Percentiles rank a stretch among this genome's conserved stretches.
These are phyloP conservation scores for Cantharis rufa DNA, from an alignment of 2,888 invertebrate species.

Conservation along the genomic window DNA sequence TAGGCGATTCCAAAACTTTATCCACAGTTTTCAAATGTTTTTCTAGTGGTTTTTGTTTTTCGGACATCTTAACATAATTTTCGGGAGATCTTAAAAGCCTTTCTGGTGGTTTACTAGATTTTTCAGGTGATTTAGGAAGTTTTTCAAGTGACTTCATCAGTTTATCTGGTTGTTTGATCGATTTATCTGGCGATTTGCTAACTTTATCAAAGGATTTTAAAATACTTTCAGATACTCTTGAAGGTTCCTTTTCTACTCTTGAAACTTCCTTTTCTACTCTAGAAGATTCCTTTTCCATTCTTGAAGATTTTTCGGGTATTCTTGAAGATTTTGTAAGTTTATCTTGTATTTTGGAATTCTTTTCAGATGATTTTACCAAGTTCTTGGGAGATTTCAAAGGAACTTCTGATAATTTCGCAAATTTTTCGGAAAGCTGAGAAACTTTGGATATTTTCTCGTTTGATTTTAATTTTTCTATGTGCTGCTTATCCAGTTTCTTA, in stretches of 20 bases:
- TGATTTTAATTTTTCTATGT: slow-evolving; percentile 32
- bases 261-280: neutral
- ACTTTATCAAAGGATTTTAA: neutral
- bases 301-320: slow-evolving; percentile 22
- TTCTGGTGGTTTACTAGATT: slow-evolving; percentile 6
- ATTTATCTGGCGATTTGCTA: slow-evolving; percentile 11
- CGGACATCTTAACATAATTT: slow-evolving; percentile 20
- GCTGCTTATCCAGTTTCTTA: slow-evolving; percentile 41
- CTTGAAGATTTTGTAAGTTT: neutral
- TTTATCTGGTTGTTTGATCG: slow-evolving; percentile 21
- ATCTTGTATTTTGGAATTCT: slow-evolving; percentile 37
- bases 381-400: slow-evolving; percentile 27
- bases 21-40: slow-evolving; percentile 22
- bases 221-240: neutral
- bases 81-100: slow-evolving; percentile 38
- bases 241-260: neutral
- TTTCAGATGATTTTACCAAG: slow-evolving; percentile 39
- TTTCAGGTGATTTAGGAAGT: slow-evolving; percentile 4
- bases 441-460: slow-evolving; percentile 33
- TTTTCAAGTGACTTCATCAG: slow-evolving; percentile 1
- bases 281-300: neutral
- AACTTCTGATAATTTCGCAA: slow-evolving; percentile 17
- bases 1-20: slow-evolving; percentile 20
- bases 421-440: slow-evolving; percentile 9
- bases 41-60: slow-evolving; percentile 21